Conservation (phyloP, 2,797 vertebrate genomes). For the Eospalax fontanierii region DNA sequence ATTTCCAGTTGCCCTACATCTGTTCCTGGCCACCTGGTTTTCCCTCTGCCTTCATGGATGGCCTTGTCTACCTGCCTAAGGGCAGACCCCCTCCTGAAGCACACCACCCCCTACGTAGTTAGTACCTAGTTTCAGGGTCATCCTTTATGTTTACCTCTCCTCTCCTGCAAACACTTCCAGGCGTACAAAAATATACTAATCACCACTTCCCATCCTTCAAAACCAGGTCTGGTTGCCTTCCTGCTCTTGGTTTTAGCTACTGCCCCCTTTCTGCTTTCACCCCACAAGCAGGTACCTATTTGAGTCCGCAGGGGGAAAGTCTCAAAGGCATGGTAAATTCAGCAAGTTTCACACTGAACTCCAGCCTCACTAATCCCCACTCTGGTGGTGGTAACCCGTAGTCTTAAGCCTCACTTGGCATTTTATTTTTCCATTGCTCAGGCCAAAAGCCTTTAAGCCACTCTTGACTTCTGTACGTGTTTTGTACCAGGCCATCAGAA, state of each 20-base stretch:
- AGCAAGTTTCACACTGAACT: no score
- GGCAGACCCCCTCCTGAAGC: background rate
- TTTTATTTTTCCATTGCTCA: background rate
- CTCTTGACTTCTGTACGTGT: background rate
- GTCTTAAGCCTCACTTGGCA: background rate
- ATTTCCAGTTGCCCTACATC: background rate
- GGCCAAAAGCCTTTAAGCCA: background rate
- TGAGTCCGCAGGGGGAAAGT: background rate
- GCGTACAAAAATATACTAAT: background rate
- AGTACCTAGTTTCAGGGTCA: background rate
- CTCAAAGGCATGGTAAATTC: background rate
- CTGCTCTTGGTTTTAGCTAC: background rate
- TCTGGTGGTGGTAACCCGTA: background rate
- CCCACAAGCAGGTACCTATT: background rate
- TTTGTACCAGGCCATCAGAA: background rate
- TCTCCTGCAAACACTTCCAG: background rate
- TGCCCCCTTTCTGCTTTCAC: background rate
- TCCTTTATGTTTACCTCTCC: background rate
- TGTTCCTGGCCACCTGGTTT: background rate
- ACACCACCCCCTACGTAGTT: background rate
- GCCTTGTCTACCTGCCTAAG: background rate
- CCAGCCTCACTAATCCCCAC: background rate
- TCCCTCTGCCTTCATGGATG: background rate
- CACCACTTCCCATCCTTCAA: background rate
- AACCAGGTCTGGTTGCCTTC: background rate